Evolutionary conservation across 2,113 vertebrate species (phyloP).

Genomic region (Ochotona princeps): DNA sequence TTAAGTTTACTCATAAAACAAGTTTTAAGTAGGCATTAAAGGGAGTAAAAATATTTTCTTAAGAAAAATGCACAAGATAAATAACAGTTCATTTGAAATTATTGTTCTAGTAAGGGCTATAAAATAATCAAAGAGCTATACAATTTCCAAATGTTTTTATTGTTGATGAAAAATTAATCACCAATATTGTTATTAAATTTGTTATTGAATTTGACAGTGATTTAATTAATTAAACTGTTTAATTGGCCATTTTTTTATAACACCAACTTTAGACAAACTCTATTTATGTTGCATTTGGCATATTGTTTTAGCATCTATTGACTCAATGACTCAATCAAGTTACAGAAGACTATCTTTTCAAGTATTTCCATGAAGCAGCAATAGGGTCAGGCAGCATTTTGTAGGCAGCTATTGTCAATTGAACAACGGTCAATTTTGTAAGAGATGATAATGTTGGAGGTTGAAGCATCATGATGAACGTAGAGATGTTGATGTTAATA

Average conservation of each 20-base stretch:
- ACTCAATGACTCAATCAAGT: slow-evolving; percentile 21
- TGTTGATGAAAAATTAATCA: slow-evolving; percentile 68
- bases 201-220: slow-evolving; percentile 56
- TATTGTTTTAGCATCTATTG: slow-evolving; percentile 50
- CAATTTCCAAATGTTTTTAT: slow-evolving; percentile 30
- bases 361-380: slow-evolving; percentile 55
- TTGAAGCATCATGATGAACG: slow-evolving; percentile 53
- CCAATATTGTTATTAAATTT: slow-evolving; percentile 54
- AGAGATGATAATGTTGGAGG: background rate
- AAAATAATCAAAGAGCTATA: background rate
- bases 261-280: background rate
- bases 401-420: background rate
- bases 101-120: slow-evolving; percentile 2
- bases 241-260: background rate
- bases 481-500: slow-evolving; percentile 20
- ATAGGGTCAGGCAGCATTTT: slow-evolving; percentile 12
- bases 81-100: background rate
- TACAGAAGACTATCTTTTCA: slow-evolving; percentile 43
- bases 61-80: slow-evolving; percentile 31
- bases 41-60: background rate
- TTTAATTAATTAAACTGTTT: slow-evolving; percentile 61
- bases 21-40: slow-evolving; percentile 41
- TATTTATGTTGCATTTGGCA: background rate
- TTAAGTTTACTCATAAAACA: slow-evolving; percentile 11
- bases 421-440: slow-evolving; percentile 29